These are phyloP conservation scores for Cynopterus brachyotis DNA, from an alignment of 2,113 vertebrate species.

Conservation along the genomic window DNA sequence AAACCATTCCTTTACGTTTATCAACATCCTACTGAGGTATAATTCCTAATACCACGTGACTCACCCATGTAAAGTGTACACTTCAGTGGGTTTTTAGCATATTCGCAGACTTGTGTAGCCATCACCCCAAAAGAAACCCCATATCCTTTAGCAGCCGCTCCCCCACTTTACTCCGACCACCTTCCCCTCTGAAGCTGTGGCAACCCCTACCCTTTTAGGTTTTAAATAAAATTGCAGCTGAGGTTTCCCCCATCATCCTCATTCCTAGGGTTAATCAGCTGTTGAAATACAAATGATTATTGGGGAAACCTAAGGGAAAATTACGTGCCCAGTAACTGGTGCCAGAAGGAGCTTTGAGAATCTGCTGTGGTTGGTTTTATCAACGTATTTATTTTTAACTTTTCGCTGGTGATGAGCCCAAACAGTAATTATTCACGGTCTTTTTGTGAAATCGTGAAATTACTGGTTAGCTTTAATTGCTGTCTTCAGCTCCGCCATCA, in stretches of 20 bases:
- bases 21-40: fast-evolving
- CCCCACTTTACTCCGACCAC: fast-evolving
- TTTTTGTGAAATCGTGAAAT: background rate
- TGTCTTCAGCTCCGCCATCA: fast-evolving
- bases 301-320: background rate
- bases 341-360: background rate
- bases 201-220: fast-evolving
- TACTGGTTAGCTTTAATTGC: background rate
- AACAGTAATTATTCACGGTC: too few species aligned
- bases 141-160: fast-evolving
- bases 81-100: fast-evolving
- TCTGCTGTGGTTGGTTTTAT: background rate
- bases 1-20: fast-evolving
- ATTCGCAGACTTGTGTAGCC: background rate
- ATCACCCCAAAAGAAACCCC: background rate
- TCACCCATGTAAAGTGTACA: fast-evolving
- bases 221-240: background rate
- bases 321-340: background rate
- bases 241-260: background rate
- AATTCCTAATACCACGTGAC: fast-evolving
- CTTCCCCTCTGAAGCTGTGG: background rate
- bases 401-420: background rate
- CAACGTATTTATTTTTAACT: background rate
- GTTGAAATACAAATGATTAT: too few species aligned
- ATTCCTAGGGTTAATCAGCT: too few species aligned